A percentile compares a stretch with the other conserved stretches of the same genome.
phyloP scores from a whole-genome alignment of 2,888 invertebrate species.

The Drosophila falleni region DNA sequence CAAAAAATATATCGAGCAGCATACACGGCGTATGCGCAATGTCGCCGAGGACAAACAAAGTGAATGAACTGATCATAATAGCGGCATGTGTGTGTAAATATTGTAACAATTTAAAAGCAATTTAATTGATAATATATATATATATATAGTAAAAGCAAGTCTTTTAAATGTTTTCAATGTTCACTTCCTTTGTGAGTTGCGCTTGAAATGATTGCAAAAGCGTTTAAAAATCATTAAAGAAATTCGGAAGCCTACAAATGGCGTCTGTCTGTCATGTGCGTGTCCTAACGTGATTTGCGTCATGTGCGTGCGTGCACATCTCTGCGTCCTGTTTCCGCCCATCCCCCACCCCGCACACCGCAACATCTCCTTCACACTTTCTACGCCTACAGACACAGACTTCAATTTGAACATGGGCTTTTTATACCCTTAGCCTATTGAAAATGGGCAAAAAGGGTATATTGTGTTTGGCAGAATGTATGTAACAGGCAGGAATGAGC shows the following conservation, averaged over 20 bases:
- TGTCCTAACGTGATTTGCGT: conserved; percentile 47
- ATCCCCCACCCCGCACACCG: neutral
- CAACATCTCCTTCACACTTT: neutral
- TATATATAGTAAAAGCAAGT: neutral
- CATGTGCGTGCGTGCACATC: conserved; percentile 31
- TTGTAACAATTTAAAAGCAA: neutral
- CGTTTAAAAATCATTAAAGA: conserved; percentile 22
- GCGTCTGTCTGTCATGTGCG: conserved; percentile 41
- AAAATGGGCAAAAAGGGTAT: too few species aligned
- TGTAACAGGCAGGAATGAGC: too few species aligned
- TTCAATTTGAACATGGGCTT: conserved; percentile 30
- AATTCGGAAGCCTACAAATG: conserved; percentile 27
- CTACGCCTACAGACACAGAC: conserved; percentile 12
- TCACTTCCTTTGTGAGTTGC: neutral
- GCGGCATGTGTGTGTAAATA: conserved; percentile 1
- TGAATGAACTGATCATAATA: neutral
- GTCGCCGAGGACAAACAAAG: conserved; percentile 1
- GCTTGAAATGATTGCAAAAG: conserved; percentile 14
- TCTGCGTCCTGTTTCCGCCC: conserved; percentile 15
- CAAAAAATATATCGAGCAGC: conserved; percentile 52
- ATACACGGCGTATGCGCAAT: conserved; percentile 49
- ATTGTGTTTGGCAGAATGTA: too few species aligned
- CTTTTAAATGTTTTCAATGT: neutral
- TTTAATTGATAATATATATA: conserved; percentile 1
- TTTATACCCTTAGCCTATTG: too few species aligned